Evolutionary conservation across 2,888 invertebrate genomes (phyloP), one percentile per base, ranked within the genome.

Genomic region (Electrophaes corylata): DNA sequence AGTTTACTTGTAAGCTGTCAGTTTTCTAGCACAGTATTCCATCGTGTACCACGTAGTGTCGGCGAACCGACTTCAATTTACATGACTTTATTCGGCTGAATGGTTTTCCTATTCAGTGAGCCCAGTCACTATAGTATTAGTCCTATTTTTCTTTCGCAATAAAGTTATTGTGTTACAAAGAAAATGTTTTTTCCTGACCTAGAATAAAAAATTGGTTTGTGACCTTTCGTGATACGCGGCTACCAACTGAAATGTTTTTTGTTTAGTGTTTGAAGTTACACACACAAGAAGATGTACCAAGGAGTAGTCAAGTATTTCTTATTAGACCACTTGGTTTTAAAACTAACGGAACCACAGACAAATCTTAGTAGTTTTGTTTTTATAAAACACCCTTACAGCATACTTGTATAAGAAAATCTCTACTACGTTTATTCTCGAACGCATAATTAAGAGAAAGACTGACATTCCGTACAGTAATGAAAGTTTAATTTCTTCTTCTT

Each of bases 31-130:
- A 41, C 50, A 39, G 52, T 50, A 52, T 37, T 48, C 44, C 43
- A 55, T 20, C 18, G 48, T 49, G 41, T 47, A 55, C 52, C 44
- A 58, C 40, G 51, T 49, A 54, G 60, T 54, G 54, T 43, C 56
- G 56, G 57, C 45, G 51, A 58, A 60, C 64, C 48, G 56, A 60
- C 57, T 64, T 60, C 60, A 62, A 65, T 65, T 63, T 65, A 63
- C 65, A 63, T 67, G 62, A 60, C 60, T 65, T 65, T 63, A 60
- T 67, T 54, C 60, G 54, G 53, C 60, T 65, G 62, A 60, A 64
- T 58, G 52, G 63, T 63, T 66, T 65, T 67, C 63, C 52, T 60
- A 64, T 65, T 60, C 60, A 58, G 49, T 54, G 58, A 62, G 54
- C 49, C 26, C 53, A 53, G 60, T 49, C 56, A 60, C 58, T 60